phyloP scores from a whole-genome alignment of 1,140 invertebrate species.

The Gryon sp. region DNA sequence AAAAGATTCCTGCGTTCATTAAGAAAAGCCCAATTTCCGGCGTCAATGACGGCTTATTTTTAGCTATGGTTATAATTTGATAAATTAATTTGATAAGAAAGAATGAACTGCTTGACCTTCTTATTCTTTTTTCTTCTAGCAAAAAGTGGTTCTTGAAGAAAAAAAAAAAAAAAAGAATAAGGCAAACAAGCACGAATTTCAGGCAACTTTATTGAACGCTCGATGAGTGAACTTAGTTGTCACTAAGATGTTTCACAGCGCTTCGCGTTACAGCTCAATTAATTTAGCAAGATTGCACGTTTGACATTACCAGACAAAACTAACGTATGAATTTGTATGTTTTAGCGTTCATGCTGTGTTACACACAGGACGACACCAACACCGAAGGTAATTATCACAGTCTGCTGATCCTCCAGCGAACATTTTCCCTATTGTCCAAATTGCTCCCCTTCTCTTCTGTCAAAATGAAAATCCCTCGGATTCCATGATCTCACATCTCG shows the following conservation, averaged over 20 bases:
- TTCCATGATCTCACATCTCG: slow-evolving; percentile 37
- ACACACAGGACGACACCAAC: slow-evolving; percentile 93
- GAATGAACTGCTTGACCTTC: too few species aligned
- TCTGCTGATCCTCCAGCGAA: slow-evolving; percentile 5
- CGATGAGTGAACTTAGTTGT: slow-evolving; percentile 29
- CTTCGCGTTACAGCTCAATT: slow-evolving; percentile 69
- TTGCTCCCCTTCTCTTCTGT: slow-evolving; percentile 1
- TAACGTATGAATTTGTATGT: slow-evolving; percentile 80
- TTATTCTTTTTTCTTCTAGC: too few species aligned
- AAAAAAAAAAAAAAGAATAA: background rate
- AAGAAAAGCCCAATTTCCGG: too few species aligned
- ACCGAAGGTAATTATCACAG: slow-evolving; percentile 86
- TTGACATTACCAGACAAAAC: slow-evolving; percentile 70
- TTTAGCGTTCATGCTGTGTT: slow-evolving; percentile 95
- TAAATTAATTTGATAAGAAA: slow-evolving; percentile 5
- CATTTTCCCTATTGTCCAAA: slow-evolving; percentile 10
- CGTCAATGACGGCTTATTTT: slow-evolving; percentile 2
- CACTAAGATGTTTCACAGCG: slow-evolving; percentile 35
- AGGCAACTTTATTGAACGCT: slow-evolving; percentile 25
- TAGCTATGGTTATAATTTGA: background rate
- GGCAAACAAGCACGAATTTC: too few species aligned
- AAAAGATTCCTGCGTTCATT: slow-evolving; percentile 16
- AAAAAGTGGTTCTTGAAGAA: too few species aligned
- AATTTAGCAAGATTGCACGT: slow-evolving; percentile 70
- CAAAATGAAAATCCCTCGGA: background rate